Evolutionary conservation across 2,797 vertebrate species (phyloP).

Genomic region (Cynodonichthys magdalenae): DNA sequence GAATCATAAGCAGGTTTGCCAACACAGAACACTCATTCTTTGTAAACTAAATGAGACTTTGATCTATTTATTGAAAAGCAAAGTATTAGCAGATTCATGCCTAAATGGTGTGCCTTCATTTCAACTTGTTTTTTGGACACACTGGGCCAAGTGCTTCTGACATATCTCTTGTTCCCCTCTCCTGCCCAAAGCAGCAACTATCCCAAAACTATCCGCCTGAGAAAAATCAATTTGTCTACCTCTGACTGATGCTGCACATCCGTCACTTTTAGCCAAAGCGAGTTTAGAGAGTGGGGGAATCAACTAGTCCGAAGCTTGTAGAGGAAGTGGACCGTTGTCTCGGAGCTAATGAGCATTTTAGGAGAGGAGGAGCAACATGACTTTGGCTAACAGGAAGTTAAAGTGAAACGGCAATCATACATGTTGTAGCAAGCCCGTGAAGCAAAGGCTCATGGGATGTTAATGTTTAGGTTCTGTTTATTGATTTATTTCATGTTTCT

Average conservation of each 20-base stretch:
- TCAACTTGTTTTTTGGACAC: constrained; percentile 36
- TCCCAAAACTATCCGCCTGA: constrained; percentile 79
- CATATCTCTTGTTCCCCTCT: constrained; percentile 55
- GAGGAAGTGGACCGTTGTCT: constrained; percentile 43
- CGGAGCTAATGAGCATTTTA: constrained; percentile 48
- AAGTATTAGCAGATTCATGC: neutral
- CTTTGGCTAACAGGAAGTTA: constrained; percentile 24
- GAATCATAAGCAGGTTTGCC: no score
- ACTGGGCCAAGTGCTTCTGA: constrained; percentile 52
- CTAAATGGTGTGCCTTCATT: neutral
- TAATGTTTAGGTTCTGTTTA: neutral
- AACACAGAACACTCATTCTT: neutral
- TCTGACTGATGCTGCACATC: constrained; percentile 63
- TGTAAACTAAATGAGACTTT: no score
- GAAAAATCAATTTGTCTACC: constrained; percentile 88
- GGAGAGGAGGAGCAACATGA: constrained; percentile 28
- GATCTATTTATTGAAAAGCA: no score
- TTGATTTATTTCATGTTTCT: neutral
- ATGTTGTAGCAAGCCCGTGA: neutral
- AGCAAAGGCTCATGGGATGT: neutral
- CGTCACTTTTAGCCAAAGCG: constrained; percentile 76
- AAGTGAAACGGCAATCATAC: constrained; percentile 11
- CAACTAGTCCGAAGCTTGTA: constrained; percentile 51
- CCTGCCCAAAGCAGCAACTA: constrained; percentile 68
- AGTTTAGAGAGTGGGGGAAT: constrained; percentile 56